Conservation (phyloP, 2,888 invertebrate species). For the Aleiodes leptofemur region DNA sequence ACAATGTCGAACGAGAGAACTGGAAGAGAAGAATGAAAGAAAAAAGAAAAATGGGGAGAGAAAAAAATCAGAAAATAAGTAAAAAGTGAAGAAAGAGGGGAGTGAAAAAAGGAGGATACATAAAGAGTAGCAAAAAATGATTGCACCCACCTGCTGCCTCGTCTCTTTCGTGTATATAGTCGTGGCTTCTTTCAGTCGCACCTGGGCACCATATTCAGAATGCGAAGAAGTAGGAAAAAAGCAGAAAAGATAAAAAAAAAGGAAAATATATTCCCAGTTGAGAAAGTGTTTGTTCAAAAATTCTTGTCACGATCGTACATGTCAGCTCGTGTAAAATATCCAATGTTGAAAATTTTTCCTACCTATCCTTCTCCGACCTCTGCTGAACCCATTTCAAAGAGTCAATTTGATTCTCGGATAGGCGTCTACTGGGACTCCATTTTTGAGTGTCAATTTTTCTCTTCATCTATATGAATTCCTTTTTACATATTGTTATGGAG, state of each 20-base stretch:
- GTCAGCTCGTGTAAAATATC: slow-evolving; percentile 52
- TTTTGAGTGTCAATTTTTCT: slow-evolving; percentile 4
- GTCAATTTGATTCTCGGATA: slow-evolving; percentile 26
- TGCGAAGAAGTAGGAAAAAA: background rate
- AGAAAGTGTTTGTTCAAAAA: slow-evolving; percentile 38
- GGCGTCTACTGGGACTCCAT: slow-evolving; percentile 12
- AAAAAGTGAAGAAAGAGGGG: background rate
- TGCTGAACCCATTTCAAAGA: slow-evolving; percentile 16
- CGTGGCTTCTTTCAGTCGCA: slow-evolving; percentile 26
- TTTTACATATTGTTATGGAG: background rate
- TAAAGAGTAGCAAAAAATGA: slow-evolving; percentile 31
- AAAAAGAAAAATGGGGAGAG: background rate
- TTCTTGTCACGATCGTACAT: slow-evolving; percentile 50
- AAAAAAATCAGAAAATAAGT: background rate
- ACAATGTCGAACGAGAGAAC: slow-evolving; percentile 41
- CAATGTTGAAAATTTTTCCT: slow-evolving; percentile 47
- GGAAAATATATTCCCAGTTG: slow-evolving; percentile 37
- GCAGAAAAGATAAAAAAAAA: background rate
- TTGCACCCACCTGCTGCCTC: slow-evolving; percentile 35
- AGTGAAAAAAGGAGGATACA: slow-evolving; percentile 21
- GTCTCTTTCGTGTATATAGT: slow-evolving; percentile 21
- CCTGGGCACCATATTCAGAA: slow-evolving; percentile 33
- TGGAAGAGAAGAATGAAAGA: slow-evolving; percentile 15
- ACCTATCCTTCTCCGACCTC: slow-evolving; percentile 28
- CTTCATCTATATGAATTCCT: slow-evolving; percentile 6